A percentile compares a stretch with the other conserved stretches of the same genome.
Conservation (phyloP, 2,113 vertebrate genomes). For the Lepus europaeus region DNA sequence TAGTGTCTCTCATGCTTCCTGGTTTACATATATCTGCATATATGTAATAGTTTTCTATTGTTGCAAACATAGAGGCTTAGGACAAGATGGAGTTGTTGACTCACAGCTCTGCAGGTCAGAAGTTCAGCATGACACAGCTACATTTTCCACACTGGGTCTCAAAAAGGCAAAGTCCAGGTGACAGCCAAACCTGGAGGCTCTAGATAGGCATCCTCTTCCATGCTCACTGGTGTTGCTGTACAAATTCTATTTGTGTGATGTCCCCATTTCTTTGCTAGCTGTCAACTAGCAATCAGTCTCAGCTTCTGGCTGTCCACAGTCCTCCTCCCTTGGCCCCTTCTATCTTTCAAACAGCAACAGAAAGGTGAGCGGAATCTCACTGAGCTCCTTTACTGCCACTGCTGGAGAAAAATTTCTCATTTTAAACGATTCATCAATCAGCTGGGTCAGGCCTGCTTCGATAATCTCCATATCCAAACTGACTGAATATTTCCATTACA, state of each 20-base stretch:
- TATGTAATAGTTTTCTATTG: not conserved
- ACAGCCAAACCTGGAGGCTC: not conserved
- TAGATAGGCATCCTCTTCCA: not conserved
- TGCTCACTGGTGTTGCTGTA: not conserved
- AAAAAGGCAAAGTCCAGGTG: not conserved
- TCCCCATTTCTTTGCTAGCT: not conserved
- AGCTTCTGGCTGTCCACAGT: not conserved
- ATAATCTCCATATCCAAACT: not conserved
- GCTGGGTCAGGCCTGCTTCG: not conserved
- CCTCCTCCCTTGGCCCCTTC: not conserved
- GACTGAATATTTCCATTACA: not conserved
- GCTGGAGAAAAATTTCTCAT: not conserved
- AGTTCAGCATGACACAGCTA: not conserved
- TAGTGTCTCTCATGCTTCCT: not conserved
- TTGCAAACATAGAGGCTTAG: not conserved
- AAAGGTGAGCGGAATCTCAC: not conserved
- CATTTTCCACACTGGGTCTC: not conserved
- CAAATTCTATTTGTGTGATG: not conserved
- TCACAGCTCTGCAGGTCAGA: not conserved
- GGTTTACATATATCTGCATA: no score
- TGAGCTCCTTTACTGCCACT: not conserved
- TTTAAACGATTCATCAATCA: not conserved
- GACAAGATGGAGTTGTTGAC: not conserved
- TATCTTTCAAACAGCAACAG: not conserved
- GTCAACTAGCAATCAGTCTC: not conserved